A percentile compares a stretch with the other conserved stretches of the same genome.
Evolutionary conservation across 2,113 vertebrate genomes (phyloP).

Genomic region (Pantherophis guttatus): DNA sequence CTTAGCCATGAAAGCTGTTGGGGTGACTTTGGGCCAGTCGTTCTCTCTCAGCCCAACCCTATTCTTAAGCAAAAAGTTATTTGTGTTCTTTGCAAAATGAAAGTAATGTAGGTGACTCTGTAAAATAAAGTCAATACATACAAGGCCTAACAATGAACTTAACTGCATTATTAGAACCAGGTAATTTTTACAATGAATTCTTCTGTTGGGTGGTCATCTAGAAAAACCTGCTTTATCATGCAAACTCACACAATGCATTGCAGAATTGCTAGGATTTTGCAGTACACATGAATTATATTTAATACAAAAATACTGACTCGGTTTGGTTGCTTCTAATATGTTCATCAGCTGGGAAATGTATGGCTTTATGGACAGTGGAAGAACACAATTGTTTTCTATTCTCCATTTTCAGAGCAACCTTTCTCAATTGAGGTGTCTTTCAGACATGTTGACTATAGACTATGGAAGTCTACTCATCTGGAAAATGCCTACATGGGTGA

Average conservation of each 20-base stretch:
- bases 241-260: not conserved
- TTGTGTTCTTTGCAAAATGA: not conserved
- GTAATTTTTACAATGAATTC: not conserved
- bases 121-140: not conserved
- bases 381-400: not conserved
- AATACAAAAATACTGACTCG: not conserved
- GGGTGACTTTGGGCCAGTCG: not conserved
- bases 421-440: not conserved
- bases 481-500: not conserved
- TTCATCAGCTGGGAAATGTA: not conserved
- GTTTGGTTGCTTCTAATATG: not conserved
- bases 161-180: not conserved
- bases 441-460: not conserved
- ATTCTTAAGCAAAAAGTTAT: not conserved
- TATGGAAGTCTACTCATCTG: not conserved
- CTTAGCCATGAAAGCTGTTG: not conserved
- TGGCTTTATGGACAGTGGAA: not conserved
- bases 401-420: not conserved
- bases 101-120: not conserved
- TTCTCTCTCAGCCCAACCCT: not conserved
- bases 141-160: not conserved
- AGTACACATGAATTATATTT: not conserved
- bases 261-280: not conserved
- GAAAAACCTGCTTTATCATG: not conserved
- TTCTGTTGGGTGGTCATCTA: not conserved